Base-by-base conservation (phyloP, 2,113 vertebrate species). In the Poecile atricapillus region DNA sequence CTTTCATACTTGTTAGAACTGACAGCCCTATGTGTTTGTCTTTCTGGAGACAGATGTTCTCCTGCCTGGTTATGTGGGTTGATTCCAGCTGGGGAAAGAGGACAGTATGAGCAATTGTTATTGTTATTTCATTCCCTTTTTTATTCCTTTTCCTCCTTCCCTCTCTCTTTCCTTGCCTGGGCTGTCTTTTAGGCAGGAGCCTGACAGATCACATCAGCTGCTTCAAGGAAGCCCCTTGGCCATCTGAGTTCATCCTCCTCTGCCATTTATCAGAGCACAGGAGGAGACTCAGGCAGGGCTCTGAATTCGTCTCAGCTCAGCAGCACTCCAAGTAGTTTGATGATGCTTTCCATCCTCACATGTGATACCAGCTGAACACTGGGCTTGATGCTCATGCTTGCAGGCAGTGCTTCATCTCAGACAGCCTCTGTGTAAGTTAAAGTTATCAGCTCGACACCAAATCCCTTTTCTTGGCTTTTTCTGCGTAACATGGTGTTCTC, bases 191-290 rank as follows among this genome's bases (percentile, higher is more conserved):
- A 89, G 91, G 68, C 88, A 52, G 59, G 24, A 94, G 47, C 37
- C 84, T 91, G 87, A 81, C n/a, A 2, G 7, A 88, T 83, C 85
- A 16, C n/a, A 75, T 64, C 59, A 33, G n/a, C 69, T 89, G 90
- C 96, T 94, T 55, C 90, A 80, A 77, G 95, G 96, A 83, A 94
- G 76, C 88, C 96, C 93, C 52, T 67, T 73, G 93, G 93, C 87
- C 68, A 77, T 96, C 76, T 19, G 58, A 64, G 55, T 86, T 90
- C 69, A 58, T 89, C 68, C n/a, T 90, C 37, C 73, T 87, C 79
- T 46, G 6, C 43, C 0, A 1, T 46, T 71, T 77, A 39, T 73
- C 62, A 70, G 63, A 79, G 70, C 76, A 58, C 2, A 37, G 84
- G 24, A 69, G 73, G 46, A 80, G 52, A 56, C 71, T 78, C 47